phyloP scores from a whole-genome alignment of 2,888 invertebrate genomes.

The Drosophila lacicola region DNA sequence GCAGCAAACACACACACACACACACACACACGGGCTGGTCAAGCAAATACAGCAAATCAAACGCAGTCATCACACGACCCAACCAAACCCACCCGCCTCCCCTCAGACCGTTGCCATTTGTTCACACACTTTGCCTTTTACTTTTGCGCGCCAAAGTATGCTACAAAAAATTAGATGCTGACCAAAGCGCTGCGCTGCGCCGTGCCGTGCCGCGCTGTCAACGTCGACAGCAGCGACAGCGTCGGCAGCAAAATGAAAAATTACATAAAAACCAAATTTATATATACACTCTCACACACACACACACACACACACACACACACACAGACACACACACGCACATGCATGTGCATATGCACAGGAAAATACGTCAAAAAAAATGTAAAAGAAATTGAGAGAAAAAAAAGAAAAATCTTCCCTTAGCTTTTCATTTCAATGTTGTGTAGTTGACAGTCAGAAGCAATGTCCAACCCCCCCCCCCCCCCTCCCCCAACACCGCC shows the following conservation, averaged over 20 bases:
- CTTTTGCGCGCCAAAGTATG: slow-evolving; percentile 65
- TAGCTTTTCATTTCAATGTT: slow-evolving; percentile 72
- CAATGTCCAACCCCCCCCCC: slow-evolving; percentile 16
- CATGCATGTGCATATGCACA: slow-evolving; percentile 53
- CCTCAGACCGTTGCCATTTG: not conserved
- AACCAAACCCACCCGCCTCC: not conserved
- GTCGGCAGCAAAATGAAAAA: slow-evolving; percentile 70
- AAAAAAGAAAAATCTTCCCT: slow-evolving; percentile 71
- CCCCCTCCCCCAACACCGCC: not conserved
- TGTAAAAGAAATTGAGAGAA: slow-evolving; percentile 27
- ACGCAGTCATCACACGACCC: slow-evolving; percentile 47
- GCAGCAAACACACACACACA: slow-evolving; percentile 3
- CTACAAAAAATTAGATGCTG: slow-evolving; percentile 54
- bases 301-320: slow-evolving; percentile 28
- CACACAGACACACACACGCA: slow-evolving; percentile 29
- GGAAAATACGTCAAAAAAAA: slow-evolving; percentile 20
- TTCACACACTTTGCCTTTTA: slow-evolving; percentile 46
- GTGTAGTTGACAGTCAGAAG: slow-evolving; percentile 77
- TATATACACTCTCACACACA: slow-evolving; percentile 49
- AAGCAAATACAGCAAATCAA: slow-evolving; percentile 66
- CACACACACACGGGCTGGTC: slow-evolving; percentile 45
- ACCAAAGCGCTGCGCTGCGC: slow-evolving; percentile 38
- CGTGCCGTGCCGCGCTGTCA: slow-evolving; percentile 21
- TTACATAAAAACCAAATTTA: slow-evolving; percentile 80
- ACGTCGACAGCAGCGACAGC: slow-evolving; percentile 29